Evolutionary conservation across 2,113 vertebrate species (phyloP), one percentile per base, ranked within the genome.

Genomic region (Notechis scutatus): DNA sequence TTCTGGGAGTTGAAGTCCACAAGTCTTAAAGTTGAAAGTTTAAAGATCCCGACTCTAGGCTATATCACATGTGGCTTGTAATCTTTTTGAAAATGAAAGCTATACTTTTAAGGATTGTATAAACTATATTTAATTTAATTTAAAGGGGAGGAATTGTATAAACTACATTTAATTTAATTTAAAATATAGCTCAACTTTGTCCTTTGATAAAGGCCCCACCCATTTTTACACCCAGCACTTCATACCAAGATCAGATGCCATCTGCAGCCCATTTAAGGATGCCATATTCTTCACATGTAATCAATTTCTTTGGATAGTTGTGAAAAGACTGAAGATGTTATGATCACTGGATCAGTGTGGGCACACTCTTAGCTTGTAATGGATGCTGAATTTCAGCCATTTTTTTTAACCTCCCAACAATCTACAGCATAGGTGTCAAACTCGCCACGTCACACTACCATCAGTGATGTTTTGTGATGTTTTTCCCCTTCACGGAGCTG

Each of bases 371-470:
- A 81, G 4, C 1, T 85, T 34, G 54, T 10, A 85, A 85, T 42
- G 11, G 21, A 3, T 20, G 18, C 50, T 20, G n/a, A 81, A 81
- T 81, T 39, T 39, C n/a, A 39, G 69, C 26, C 9, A 61, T 91
- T 57, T 87, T 23, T 23, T 69, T 64, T 45, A 89, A 0, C 0
- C 4, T 52, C 69, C 91, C 88, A 81, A 50, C n/a, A 39, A 81
- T 50, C 0, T 29, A 57, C 5, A 57, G 56, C 56, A 57, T 20
- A 57, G 56, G 6, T 23, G 1, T 57, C 21, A 23, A 21, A 57
- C 56, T 23, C 5, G 18, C 55, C 5, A 5, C 5, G 2, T 56
- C 55, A 21, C 55, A 1, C 18, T 56, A 18, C 55, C 18, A 56
- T 56, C 56, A 57, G 5, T 23, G 56, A 57, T 0, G 56, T 57